A percentile compares a stretch with the other conserved stretches of the same genome.
Conservation (phyloP, 2,113 vertebrate genomes). For the Anser brachyrhynchus region DNA sequence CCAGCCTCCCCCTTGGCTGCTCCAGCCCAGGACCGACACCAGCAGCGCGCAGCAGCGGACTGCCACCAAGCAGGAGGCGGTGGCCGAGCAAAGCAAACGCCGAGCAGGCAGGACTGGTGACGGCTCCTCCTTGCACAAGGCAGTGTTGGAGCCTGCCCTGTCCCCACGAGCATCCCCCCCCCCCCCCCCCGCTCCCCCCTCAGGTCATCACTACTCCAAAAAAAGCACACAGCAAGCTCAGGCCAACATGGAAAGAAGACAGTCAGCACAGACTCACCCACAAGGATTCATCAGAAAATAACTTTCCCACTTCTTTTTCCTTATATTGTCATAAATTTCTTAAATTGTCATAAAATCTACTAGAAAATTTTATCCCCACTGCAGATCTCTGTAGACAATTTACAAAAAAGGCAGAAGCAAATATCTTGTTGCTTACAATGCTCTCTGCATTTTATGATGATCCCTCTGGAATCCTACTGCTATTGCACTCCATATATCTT, state of each 20-base stretch:
- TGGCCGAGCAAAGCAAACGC: neutral
- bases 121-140: neutral
- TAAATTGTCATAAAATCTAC: neutral
- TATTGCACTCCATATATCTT: neutral
- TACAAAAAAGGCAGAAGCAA: neutral
- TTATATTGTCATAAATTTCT: neutral
- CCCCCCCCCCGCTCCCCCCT: too few relatives aligned
- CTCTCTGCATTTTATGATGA: accelerated
- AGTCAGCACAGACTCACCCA: neutral
- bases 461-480: accelerated
- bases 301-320: neutral
- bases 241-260: neutral
- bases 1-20: neutral
- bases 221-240: neutral
- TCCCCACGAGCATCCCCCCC: neutral
- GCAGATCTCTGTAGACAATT: neutral
- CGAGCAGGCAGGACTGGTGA: neutral
- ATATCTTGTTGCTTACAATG: accelerated
- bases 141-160: neutral
- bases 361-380: neutral
- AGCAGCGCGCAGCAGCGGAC: neutral
- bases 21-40: too few relatives aligned
- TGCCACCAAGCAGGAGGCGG: neutral
- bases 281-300: neutral
- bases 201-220: neutral